A percentile compares a stretch with the other conserved stretches of the same genome.
Conservation (phyloP, 2,797 vertebrate species). For the Austrolebias charrua region DNA sequence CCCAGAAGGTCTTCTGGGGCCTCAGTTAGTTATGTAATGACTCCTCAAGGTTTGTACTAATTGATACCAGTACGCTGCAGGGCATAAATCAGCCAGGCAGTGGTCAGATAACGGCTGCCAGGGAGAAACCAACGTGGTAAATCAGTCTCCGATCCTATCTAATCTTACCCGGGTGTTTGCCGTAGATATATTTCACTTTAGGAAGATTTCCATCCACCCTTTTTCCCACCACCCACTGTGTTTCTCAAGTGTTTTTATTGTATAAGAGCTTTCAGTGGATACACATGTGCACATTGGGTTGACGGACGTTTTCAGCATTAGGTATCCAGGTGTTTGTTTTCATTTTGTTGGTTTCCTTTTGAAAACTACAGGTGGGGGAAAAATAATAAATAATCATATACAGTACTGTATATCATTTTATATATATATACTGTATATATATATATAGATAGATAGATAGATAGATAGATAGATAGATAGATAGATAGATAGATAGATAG, state of each 20-base stretch:
- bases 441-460: too few species aligned
- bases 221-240: slow-evolving; percentile 55
- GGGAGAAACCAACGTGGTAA: slow-evolving; percentile 74
- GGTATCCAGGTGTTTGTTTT: slow-evolving; percentile 11
- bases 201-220: slow-evolving; percentile 60
- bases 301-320: slow-evolving; percentile 3
- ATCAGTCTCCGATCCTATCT: slow-evolving; percentile 73
- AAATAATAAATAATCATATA: too few species aligned
- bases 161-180: slow-evolving; percentile 64
- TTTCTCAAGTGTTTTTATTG: slow-evolving; percentile 39
- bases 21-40: slow-evolving; percentile 72
- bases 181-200: slow-evolving; percentile 71
- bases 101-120: slow-evolving; percentile 77
- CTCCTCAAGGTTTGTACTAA: slow-evolving; percentile 75
- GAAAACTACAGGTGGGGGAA: too few species aligned
- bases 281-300: slow-evolving; percentile 6
- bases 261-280: slow-evolving; percentile 4
- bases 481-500: too few species aligned
- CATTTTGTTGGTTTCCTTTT: too few species aligned
- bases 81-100: slow-evolving; percentile 73
- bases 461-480: too few species aligned
- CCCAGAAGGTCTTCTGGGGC: slow-evolving; percentile 66
- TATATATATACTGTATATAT: too few species aligned
- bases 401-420: too few species aligned
- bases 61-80: slow-evolving; percentile 70